Evolutionary conservation across 1,140 invertebrate species (phyloP), one percentile per base, ranked within the genome.

Genomic region (Hyles vespertilio): DNA sequence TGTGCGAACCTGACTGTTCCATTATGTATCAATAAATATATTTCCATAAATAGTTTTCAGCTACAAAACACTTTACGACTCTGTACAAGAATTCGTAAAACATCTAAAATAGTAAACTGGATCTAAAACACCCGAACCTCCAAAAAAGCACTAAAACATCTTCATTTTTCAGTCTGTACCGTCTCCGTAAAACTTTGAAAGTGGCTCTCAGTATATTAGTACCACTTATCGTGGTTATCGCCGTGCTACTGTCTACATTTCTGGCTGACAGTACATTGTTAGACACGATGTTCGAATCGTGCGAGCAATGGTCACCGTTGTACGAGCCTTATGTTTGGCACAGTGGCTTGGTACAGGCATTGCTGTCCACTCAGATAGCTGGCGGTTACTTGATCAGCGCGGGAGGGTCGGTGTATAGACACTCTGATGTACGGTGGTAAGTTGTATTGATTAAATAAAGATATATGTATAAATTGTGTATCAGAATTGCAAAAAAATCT

Each of bases 371-470:
- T 9, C 77, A 84, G 40, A 69, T 84, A 7, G 70, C 77, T 54
- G 77, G 80, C 22, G 86, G 86, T 11, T 86, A 82, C 58, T 59
- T 87, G 7, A 74, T 80, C 10, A 85, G 81, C 55, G 73, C 81
- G 32, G 85, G 85, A 32, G 82, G 79, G 10, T 77, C 76, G n/a
- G 61, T 87, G 4, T 85, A 88, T 54, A 77, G 70, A 61, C 63
- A 86, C 58, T 79, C 78, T 6, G 84, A 88, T 61, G 85, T 88
- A 12, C 70, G 85, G 72, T 88, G 84, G 85, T 85, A 68, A 77
- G 72, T 22, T 22, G 22, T 22, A 22, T 22, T 22, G 22, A 22
- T 22, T 22, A 22, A 22, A 22, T 22, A 22, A 22, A 22, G 22
- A 22, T 22, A 22, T 22, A 22, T 22, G 22, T 22, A 22, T 22